Evolutionary conservation across 2,888 invertebrate genomes (phyloP).

Genomic region (Apodemia zela): DNA sequence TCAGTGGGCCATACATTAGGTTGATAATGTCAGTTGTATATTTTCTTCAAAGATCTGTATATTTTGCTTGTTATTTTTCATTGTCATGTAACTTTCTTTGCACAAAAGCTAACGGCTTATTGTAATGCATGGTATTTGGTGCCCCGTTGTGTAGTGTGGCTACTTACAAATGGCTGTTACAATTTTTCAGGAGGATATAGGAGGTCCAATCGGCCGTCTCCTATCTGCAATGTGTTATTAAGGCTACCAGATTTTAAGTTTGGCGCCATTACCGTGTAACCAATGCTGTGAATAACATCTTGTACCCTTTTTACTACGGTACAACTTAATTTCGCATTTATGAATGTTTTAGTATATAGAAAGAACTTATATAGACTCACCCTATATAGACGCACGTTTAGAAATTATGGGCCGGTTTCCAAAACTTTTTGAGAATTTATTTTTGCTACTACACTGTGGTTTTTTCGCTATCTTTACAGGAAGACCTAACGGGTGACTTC

Average conservation of each 20-base stretch:
- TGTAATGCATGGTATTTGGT: slow-evolving; percentile 57
- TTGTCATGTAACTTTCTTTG: slow-evolving; percentile 60
- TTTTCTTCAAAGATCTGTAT: slow-evolving; percentile 73
- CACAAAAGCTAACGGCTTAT: slow-evolving; percentile 71
- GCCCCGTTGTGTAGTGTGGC: slow-evolving; percentile 28
- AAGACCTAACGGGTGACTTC: slow-evolving; percentile 85
- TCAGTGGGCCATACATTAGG: slow-evolving; percentile 44
- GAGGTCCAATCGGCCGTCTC: slow-evolving; percentile 83
- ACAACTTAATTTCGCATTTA: slow-evolving; percentile 31
- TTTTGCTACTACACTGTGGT: slow-evolving; percentile 48
- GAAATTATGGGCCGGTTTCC: slow-evolving; percentile 73
- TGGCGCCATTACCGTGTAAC: slow-evolving; percentile 20
- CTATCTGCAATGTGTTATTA: slow-evolving; percentile 83
- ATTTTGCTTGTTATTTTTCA: slow-evolving; percentile 63
- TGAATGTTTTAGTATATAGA: slow-evolving; percentile 26
- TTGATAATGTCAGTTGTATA: slow-evolving; percentile 48
- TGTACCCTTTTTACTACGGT: slow-evolving; percentile 33
- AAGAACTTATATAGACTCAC: slow-evolving; percentile 35
- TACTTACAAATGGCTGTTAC: slow-evolving; percentile 63
- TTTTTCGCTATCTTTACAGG: slow-evolving; percentile 77
- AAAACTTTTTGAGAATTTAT: slow-evolving; percentile 28
- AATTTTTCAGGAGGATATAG: slow-evolving; percentile 85
- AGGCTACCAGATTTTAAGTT: slow-evolving; percentile 39
- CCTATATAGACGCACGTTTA: slow-evolving; percentile 42
- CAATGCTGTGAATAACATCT: slow-evolving; percentile 24